Evolutionary conservation across 2,113 vertebrate species (phyloP).

Genomic region (Ceyx melanurus): DNA sequence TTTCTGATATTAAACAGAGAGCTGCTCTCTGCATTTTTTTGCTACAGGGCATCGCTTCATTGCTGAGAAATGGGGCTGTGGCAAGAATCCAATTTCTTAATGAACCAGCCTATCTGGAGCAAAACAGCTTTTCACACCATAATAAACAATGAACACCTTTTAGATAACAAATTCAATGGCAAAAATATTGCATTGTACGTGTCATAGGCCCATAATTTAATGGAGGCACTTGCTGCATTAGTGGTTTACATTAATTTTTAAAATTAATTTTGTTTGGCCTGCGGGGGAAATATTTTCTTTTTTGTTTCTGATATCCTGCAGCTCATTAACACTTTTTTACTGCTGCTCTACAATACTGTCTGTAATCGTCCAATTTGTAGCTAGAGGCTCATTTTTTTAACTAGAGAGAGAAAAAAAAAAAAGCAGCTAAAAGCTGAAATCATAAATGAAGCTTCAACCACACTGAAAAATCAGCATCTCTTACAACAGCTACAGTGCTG

Average conservation of each 20-base stretch:
- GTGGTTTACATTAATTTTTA: constrained; percentile 83
- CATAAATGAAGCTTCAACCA: constrained; percentile 42
- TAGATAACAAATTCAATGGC: constrained; percentile 79
- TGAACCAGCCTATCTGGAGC: constrained; percentile 80
- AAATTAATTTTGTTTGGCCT: constrained; percentile 83
- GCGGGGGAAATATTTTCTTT: constrained; percentile 75
- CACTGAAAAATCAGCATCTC: constrained; percentile 17
- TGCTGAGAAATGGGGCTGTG: constrained; percentile 65
- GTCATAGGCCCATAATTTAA: constrained; percentile 76
- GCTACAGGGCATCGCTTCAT: constrained; percentile 64
- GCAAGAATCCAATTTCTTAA: constrained; percentile 80
- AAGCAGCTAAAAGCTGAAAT: constrained; percentile 20
- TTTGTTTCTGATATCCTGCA: constrained; percentile 75
- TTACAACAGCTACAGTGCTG: neutral
- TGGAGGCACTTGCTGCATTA: constrained; percentile 76
- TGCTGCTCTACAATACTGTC: constrained; percentile 60
- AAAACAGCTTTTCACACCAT: constrained; percentile 82
- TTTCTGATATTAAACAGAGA: constrained; percentile 71
- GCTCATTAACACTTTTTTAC: constrained; percentile 78
- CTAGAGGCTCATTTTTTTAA: constrained; percentile 73
- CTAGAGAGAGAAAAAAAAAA: neutral
- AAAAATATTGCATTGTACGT: constrained; percentile 73
- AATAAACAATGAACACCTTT: constrained; percentile 81
- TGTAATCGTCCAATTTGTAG: constrained; percentile 75
- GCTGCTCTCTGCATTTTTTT: constrained; percentile 47